Evolutionary conservation across 2,888 invertebrate species (phyloP).

Genomic region (Hetaerina titia): DNA sequence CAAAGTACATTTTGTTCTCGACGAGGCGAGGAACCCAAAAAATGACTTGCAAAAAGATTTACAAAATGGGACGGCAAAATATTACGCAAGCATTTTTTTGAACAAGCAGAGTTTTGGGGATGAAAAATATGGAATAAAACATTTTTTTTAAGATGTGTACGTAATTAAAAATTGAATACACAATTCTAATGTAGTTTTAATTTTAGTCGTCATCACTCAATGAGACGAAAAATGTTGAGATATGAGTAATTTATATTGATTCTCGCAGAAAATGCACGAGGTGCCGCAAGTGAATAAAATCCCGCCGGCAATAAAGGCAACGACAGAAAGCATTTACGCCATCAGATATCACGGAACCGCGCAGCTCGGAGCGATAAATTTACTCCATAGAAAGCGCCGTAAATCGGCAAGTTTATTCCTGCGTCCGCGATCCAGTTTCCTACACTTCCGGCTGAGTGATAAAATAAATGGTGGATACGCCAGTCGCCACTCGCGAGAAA

Average conservation of each 20-base stretch:
- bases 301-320: neutral
- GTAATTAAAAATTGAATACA: no score
- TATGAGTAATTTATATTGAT: neutral
- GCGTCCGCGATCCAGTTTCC: constrained; percentile 1
- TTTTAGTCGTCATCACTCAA: neutral
- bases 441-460: constrained; percentile 26
- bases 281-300: constrained; percentile 7
- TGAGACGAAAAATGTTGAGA: neutral
- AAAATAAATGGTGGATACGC: constrained; percentile 31
- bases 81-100: no score
- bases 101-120: no score
- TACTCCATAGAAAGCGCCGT: neutral
- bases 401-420: constrained; percentile 24
- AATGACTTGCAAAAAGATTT: no score
- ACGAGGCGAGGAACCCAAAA: no score
- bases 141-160: no score
- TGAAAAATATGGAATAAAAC: no score
- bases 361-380: neutral
- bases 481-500: constrained; percentile 8
- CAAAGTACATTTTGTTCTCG: no score
- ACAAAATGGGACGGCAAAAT: no score
- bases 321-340: neutral
- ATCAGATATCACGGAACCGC: neutral
- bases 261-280: neutral
- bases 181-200: neutral